Evolutionary conservation across 2,797 vertebrate genomes (phyloP).

Genomic region (Vespertilio murinus): DNA sequence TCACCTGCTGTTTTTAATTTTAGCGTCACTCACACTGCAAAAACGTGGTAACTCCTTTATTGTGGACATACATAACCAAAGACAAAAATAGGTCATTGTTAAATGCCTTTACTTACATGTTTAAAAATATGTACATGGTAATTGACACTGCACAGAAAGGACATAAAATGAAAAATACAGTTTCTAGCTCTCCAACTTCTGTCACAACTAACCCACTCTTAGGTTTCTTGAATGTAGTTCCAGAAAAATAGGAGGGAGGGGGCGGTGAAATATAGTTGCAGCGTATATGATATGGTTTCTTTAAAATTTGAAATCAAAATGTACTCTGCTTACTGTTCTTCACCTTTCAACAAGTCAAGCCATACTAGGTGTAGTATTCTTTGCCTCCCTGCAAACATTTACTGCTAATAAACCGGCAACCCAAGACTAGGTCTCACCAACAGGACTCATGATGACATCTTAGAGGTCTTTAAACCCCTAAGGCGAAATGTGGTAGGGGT

Average conservation of each 20-base stretch:
- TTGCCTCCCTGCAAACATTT: background rate
- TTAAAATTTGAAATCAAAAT: background rate
- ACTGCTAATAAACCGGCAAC: background rate
- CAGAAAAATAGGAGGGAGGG: background rate
- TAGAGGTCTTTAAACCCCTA: background rate
- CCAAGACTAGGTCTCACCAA: background rate
- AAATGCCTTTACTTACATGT: background rate
- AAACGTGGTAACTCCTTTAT: background rate
- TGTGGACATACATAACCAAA: background rate
- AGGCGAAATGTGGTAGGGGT: background rate
- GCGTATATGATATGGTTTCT: background rate
- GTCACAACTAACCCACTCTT: background rate
- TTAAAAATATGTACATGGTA: background rate
- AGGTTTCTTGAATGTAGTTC: background rate
- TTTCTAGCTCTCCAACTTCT: background rate
- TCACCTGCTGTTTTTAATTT: slow-evolving; percentile 2
- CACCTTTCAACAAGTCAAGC: background rate
- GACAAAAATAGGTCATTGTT: background rate
- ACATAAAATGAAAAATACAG: background rate
- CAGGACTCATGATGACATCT: background rate
- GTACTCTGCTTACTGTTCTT: background rate
- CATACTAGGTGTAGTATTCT: background rate
- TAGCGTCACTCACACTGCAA: background rate
- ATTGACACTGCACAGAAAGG: background rate
- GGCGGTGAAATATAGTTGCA: background rate